Evolutionary conservation across 2,797 vertebrate genomes (phyloP).

Genomic region (Pogonophryne albipinna): DNA sequence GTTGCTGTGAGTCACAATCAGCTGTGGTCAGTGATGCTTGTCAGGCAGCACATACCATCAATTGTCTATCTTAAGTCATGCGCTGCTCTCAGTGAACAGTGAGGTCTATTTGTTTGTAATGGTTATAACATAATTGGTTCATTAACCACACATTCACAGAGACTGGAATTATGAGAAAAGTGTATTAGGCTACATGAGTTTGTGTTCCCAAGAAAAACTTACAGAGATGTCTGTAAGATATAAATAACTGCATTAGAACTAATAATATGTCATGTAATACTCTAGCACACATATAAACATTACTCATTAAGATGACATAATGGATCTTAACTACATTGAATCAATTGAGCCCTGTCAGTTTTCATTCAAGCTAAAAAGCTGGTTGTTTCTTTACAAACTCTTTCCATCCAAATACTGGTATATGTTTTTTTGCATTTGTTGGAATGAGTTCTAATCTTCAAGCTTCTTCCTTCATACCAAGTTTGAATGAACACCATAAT

Average conservation of each 20-base stretch:
- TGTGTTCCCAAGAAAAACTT: background rate
- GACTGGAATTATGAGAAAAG: background rate
- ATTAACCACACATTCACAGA: constrained; percentile 5
- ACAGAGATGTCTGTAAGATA: background rate
- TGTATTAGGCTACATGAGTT: background rate
- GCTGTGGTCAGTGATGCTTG: constrained; percentile 31
- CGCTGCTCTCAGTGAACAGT: constrained; percentile 24
- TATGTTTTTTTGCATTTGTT: constrained; percentile 3
- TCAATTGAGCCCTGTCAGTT: background rate
- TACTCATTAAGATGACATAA: background rate
- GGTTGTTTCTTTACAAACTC: background rate
- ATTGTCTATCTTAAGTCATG: constrained; percentile 28
- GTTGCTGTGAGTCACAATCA: constrained; percentile 23
- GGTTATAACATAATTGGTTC: constrained; percentile 41
- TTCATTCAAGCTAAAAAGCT: background rate
- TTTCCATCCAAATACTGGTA: background rate
- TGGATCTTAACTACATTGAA: background rate
- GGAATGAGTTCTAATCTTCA: background rate
- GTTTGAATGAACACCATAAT: background rate
- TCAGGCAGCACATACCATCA: constrained; percentile 25
- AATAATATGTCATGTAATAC: background rate
- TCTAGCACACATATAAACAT: background rate
- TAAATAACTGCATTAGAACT: background rate
- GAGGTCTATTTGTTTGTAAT: constrained; percentile 40
- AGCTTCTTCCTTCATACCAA: background rate